These are phyloP conservation scores for Macaca nemestrina DNA, from an alignment of 2,113 vertebrate species.

Conservation along the genomic window DNA sequence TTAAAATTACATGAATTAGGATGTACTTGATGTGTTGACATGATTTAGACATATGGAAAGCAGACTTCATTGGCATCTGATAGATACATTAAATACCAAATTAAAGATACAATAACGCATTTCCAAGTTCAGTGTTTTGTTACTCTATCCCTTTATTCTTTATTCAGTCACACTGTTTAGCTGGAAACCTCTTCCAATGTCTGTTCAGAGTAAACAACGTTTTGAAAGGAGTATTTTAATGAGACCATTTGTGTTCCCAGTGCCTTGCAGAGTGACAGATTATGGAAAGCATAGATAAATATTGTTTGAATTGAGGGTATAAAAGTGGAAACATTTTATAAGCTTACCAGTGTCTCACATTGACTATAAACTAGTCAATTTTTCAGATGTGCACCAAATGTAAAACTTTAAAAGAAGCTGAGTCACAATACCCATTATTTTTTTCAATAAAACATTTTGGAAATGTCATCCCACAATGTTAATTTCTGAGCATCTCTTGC, in stretches of 20 bases:
- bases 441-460: neutral
- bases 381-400: neutral
- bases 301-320: neutral
- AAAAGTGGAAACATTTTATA: constrained; percentile 51
- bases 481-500: neutral
- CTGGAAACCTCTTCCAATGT: constrained; percentile 18
- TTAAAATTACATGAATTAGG: too few relatives aligned
- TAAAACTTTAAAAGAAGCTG: neutral
- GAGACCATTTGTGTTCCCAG: neutral
- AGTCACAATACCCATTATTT: neutral
- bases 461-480: neutral
- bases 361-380: constrained; percentile 16
- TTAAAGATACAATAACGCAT: constrained; percentile 11
- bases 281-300: constrained; percentile 39
- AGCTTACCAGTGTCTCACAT: constrained; percentile 38
- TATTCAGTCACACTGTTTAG: constrained; percentile 11
- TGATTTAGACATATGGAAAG: neutral
- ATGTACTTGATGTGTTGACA: neutral
- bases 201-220: constrained; percentile 43
- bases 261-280: neutral
- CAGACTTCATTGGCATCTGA: constrained; percentile 10
- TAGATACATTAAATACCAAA: neutral
- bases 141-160: constrained; percentile 16
- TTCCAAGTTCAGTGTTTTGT: constrained; percentile 42
- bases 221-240: constrained; percentile 58